These are phyloP conservation scores for Atta cephalotes DNA, from an alignment of 1,140 invertebrate genomes.

Conservation along the genomic window DNA sequence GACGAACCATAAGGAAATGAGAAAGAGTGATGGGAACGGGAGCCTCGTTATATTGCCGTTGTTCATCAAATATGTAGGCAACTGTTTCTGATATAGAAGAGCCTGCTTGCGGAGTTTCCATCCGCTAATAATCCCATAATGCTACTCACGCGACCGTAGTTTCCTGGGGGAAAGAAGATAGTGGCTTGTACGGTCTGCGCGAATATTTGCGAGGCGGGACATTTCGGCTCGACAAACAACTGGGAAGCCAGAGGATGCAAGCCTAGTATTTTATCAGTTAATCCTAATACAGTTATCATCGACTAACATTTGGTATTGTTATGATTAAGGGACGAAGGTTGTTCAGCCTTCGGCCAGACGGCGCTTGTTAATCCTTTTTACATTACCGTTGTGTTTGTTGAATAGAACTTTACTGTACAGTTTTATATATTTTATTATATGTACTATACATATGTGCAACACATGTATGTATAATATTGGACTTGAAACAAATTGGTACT, in stretches of 20 bases:
- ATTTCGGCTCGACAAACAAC: constrained; percentile 48
- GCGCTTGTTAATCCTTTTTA: constrained; percentile 26
- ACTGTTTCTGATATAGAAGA: constrained; percentile 70
- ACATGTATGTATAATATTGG: neutral
- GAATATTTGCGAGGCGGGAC: constrained; percentile 43
- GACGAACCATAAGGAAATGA: constrained; percentile 63
- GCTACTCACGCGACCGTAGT: constrained; percentile 40
- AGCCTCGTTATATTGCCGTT: constrained; percentile 60
- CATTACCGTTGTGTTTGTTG: constrained; percentile 3
- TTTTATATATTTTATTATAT: constrained; percentile 24
- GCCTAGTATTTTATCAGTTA: constrained; percentile 39
- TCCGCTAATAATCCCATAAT: constrained; percentile 65
- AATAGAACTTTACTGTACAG: neutral
- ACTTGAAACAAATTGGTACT: constrained; percentile 11
- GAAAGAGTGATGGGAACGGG: constrained; percentile 73
- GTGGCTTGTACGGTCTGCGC: constrained; percentile 51
- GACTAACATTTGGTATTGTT: constrained; percentile 60
- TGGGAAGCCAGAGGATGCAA: constrained; percentile 28
- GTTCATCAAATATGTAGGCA: constrained; percentile 78
- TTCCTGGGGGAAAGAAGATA: constrained; percentile 71
- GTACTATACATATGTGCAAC: neutral
- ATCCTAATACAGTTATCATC: constrained; percentile 55
- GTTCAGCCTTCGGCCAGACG: constrained; percentile 17
- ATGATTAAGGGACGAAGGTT: constrained; percentile 38
- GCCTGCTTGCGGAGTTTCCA: constrained; percentile 58